Evolutionary conservation across 2,113 vertebrate genomes (phyloP).

Genomic region (Crotalus helleri): DNA sequence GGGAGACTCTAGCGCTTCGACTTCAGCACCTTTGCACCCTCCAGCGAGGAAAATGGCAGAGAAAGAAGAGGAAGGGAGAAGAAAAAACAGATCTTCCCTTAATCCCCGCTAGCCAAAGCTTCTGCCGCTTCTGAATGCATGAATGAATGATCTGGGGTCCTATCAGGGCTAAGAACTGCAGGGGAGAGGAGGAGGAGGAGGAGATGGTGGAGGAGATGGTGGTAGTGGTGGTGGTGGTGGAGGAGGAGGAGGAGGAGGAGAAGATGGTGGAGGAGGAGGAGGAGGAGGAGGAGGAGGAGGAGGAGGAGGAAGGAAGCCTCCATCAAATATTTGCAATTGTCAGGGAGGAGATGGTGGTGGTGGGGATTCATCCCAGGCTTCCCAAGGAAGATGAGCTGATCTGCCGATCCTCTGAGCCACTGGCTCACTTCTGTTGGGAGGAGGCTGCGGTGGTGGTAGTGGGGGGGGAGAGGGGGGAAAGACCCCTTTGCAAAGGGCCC

Average conservation of each 20-base stretch:
- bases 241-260: too few species aligned
- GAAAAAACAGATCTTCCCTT: neutral
- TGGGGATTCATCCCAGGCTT: too few species aligned
- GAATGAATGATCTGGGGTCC: neutral
- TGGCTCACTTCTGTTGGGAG: neutral
- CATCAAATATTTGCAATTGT: too few species aligned
- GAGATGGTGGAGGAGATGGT: too few species aligned
- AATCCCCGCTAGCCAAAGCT: neutral
- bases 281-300: neutral
- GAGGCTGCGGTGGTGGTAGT: too few species aligned
- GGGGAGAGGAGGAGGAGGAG: neutral
- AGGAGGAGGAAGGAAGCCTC: neutral
- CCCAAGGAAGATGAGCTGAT: neutral
- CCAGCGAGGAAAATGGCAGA: neutral
- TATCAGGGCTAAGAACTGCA: neutral
- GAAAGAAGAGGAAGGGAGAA: neutral
- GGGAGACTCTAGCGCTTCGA: rapidly evolving
- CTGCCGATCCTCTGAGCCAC: neutral
- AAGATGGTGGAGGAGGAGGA: too few species aligned
- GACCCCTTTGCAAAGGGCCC: neutral
- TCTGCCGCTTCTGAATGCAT: neutral
- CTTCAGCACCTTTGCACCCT: neutral
- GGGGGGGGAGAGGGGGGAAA: neutral
- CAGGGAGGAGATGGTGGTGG: too few species aligned
- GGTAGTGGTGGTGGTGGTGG: too few species aligned